Evolutionary conservation across 2,113 vertebrate species (phyloP), one percentile per base, ranked within the genome.

Genomic region (Pluvianellus socialis): DNA sequence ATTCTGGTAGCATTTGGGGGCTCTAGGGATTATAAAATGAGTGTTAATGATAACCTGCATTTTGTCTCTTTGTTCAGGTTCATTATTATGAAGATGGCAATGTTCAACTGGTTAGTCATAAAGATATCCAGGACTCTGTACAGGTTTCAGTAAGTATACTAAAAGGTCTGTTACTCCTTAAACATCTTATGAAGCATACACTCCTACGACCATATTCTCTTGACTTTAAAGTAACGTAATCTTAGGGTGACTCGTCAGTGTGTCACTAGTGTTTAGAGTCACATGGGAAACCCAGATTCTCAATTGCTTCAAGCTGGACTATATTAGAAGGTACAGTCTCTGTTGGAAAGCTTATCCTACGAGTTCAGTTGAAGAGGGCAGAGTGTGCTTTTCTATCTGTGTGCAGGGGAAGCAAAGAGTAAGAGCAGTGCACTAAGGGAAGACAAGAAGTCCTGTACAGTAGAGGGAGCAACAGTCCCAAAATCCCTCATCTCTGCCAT

Each of bases 81-180:
- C 99, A 99, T 98, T 99, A 99, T 97, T 99, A 99, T 73, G 99
- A 99, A 97, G 99, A 99, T 94, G 99, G 99, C 79, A 99, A 99
- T 7, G 99, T 99, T 74, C 99, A 99, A 45, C 97, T 99, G 95
- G 99, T 99, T 94, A 99, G 99, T 98, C 99, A 99, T 95, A 99
- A 99, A 98, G 99, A 99, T 66, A 96, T 99, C 75, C 98, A 99
- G 97, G 98, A 99, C 88, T 97, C 99, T 68, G 83, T 99, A 90
- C 98, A 97, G 24, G 97, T 99, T 92, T 98, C 98, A 86, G 99
- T 99, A 97, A 99, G 99, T 98, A 79, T 92, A 52, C 49, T 35
- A 13, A 24, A 72, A 79, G 18, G 22, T 15, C 0, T 55, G 67
- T 42, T 32, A 23, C 56, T 88, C 33, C 52, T 66, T 84, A 42